Evolutionary conservation across 30 jellyfish, hydroid and myxozoan genomes (phyloP), one percentile per base, ranked within the genome.

Genomic region (Turritopsis rubra): DNA sequence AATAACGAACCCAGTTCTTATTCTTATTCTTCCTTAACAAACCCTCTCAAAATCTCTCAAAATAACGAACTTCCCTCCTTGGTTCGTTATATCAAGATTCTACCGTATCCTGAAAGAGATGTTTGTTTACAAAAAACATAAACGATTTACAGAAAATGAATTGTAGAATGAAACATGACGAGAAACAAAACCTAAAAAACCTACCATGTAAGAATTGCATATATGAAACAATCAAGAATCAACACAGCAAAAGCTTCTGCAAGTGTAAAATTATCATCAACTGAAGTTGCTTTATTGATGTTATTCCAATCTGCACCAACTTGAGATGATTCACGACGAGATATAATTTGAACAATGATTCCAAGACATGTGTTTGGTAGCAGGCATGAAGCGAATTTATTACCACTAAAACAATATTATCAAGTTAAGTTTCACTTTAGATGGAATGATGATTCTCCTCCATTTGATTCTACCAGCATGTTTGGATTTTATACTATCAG

Each of bases 301-400:
- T 72, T 87, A 68, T 79, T 52, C 95, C 96, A 92, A 53, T 71
- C 84, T 1, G 71, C 89, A 18, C 98, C 98, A 60, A 86, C 86
- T 71, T 84, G 88, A 8, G 89, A 75, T 19, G 91, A 85, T 76
- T 92, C 98, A 52, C 72, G 73, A 30, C 84, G 89, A 13, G 96
- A 76, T n/a, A 92, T 54, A 71, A 92, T 76, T 75, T 92, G 96
- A 21, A 88, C 92, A 7, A 88, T 94, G 75, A 92, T 92, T 21
- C 98, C 98, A 28, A 92, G 93, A 87, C 98, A 92, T 66, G 95
- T 87, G 84, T 92, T 92, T 7, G 98, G 98, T 22, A 92, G 90
- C 52, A 92, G 90, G 85, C 98, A 92, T 53, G 96, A 86, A 68
- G 93, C 98, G 24, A 90, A 86, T 79, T 92, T 92, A 29, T 70